Conservation (phyloP, 2,113 vertebrate species). For the Pyrgilauda ruficollis region DNA sequence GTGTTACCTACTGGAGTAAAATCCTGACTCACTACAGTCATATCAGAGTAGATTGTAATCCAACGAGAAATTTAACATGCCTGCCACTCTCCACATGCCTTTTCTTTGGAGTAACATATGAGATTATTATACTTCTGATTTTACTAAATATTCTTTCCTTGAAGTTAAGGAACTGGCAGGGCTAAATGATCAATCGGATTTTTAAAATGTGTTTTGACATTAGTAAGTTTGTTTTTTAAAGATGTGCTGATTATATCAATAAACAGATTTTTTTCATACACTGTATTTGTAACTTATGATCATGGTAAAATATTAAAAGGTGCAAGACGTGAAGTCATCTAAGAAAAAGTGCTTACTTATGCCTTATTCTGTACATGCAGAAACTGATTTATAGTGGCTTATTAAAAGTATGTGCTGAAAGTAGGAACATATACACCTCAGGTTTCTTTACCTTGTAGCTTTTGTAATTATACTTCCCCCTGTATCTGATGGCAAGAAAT, state of each 20-base stretch:
- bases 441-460: background rate
- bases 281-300: constrained; percentile 54
- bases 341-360: constrained; percentile 33
- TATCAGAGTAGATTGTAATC: constrained; percentile 54
- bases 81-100: constrained; percentile 44
- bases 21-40: constrained; percentile 8
- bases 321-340: constrained; percentile 8
- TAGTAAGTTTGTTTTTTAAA: constrained; percentile 59
- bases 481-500: background rate
- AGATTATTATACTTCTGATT: constrained; percentile 54
- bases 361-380: constrained; percentile 32
- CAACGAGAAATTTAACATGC: background rate
- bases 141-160: constrained; percentile 40
- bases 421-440: background rate
- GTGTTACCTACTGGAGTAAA: background rate
- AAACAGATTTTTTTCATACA: constrained; percentile 68
- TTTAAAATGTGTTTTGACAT: constrained; percentile 59
- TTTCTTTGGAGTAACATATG: constrained; percentile 49
- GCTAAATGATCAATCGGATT: constrained; percentile 36
- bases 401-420: constrained; percentile 10
- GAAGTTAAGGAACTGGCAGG: constrained; percentile 40
- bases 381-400: background rate
- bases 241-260: constrained; percentile 64
- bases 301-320: constrained; percentile 55
- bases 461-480: background rate